Evolutionary conservation across 2,888 invertebrate species (phyloP).

Genomic region (Oscheius myriophilus): DNA sequence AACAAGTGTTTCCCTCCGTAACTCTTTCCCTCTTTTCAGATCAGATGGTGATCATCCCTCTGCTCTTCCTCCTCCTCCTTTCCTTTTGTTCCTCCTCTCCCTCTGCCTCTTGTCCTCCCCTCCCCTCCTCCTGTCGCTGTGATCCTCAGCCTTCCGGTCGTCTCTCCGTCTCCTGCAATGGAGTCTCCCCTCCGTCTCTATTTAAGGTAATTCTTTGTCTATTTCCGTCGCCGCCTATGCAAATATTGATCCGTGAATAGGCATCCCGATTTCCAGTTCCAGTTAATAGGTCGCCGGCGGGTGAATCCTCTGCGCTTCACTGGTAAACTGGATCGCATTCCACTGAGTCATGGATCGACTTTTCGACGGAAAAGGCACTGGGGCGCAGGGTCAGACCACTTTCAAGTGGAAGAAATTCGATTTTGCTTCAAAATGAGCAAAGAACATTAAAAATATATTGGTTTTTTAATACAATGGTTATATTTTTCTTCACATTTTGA

Average conservation of each 20-base stretch:
- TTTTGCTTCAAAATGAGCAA: background rate
- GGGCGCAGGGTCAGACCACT: slow-evolving; percentile 12
- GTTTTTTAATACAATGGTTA: no score
- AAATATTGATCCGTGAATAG: slow-evolving; percentile 1
- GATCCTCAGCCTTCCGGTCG: slow-evolving; percentile 4
- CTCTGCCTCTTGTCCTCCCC: slow-evolving; percentile 11
- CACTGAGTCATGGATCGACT: background rate
- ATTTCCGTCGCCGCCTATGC: background rate
- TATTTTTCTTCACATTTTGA: no score
- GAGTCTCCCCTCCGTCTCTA: slow-evolving; percentile 9
- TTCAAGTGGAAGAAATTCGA: background rate
- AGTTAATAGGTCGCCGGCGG: slow-evolving; percentile 26
- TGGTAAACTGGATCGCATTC: slow-evolving; percentile 19
- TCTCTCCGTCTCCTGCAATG: slow-evolving; percentile 22
- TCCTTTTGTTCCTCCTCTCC: slow-evolving; percentile 10
- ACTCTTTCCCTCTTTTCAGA: background rate
- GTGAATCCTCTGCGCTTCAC: slow-evolving; percentile 18
- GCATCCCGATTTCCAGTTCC: slow-evolving; percentile 19
- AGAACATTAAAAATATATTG: no score
- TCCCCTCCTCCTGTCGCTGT: slow-evolving; percentile 26
- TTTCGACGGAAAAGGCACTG: background rate
- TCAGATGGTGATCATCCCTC: background rate
- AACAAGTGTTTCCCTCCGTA: background rate
- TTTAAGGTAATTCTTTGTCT: slow-evolving; percentile 20
- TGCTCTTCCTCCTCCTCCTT: slow-evolving; percentile 1